Conservation (phyloP, 2,888 invertebrate species). For the Pseudoips prasinana region DNA sequence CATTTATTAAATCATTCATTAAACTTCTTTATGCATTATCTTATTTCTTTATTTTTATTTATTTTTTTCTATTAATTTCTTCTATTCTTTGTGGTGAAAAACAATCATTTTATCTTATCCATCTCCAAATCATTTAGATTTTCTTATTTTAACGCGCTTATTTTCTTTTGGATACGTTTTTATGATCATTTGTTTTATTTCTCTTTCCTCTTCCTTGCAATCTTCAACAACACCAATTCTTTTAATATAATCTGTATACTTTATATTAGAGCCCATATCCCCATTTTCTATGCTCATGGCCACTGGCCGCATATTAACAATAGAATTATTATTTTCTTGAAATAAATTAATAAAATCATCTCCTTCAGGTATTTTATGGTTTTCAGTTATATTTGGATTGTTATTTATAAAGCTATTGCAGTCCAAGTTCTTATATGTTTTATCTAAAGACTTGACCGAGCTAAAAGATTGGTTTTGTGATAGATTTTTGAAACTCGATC, state of each 20-base stretch:
- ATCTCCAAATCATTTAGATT: conserved; percentile 9
- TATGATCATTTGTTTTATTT: conserved; percentile 37
- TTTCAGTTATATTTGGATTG: neutral
- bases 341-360: conserved; percentile 51
- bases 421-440: conserved; percentile 63
- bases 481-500: conserved; percentile 25
- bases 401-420: conserved; percentile 48
- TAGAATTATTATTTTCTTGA: conserved; percentile 15
- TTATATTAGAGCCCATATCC: conserved; percentile 60
- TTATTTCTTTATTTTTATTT: too few species aligned
- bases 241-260: conserved; percentile 53
- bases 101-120: too few species aligned
- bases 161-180: conserved; percentile 58
- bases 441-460: conserved; percentile 51
- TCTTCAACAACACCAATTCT: conserved; percentile 25
- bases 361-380: conserved; percentile 43
- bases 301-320: conserved; percentile 22
- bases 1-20: too few species aligned
- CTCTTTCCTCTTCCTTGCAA: conserved; percentile 29
- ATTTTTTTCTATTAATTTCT: too few species aligned
- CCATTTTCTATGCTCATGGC: conserved; percentile 54
- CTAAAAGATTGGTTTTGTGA: conserved; percentile 40
- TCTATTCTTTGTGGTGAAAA: too few species aligned
- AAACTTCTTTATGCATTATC: too few species aligned
- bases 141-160: conserved; percentile 24